phyloP scores from a whole-genome alignment of 2,888 invertebrate genomes.

The Thera obeliscata region DNA sequence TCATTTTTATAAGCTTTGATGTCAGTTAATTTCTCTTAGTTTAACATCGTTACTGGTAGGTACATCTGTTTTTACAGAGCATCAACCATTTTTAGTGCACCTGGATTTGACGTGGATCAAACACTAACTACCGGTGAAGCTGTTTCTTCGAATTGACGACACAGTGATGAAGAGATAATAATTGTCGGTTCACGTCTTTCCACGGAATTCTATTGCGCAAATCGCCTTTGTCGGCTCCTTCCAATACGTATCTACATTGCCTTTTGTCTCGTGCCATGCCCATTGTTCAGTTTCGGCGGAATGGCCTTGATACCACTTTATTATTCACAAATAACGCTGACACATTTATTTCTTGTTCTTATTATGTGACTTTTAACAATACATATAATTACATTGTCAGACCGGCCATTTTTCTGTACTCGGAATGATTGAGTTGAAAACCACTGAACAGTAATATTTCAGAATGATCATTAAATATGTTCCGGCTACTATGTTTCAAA shows the following conservation, averaged over 20 bases:
- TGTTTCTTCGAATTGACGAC: constrained; percentile 73
- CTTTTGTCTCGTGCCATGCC: constrained; percentile 80
- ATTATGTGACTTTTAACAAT: constrained; percentile 18
- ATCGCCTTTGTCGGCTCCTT: constrained; percentile 79
- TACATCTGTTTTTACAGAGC: background rate
- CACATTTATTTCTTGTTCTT: constrained; percentile 19
- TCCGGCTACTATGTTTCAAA: constrained; percentile 17
- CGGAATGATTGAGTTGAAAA: constrained; percentile 10
- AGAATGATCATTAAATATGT: constrained; percentile 4
- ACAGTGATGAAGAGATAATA: constrained; percentile 78
- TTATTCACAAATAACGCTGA: constrained; percentile 56
- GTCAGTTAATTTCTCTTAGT: constrained; percentile 24
- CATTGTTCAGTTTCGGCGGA: constrained; percentile 78
- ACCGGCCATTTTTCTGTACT: constrained; percentile 8
- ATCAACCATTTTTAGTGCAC: constrained; percentile 10
- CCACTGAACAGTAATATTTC: constrained; percentile 6
- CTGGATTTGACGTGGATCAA: constrained; percentile 25
- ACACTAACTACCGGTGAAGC: constrained; percentile 49
- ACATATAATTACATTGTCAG: constrained; percentile 10
- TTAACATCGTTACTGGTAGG: constrained; percentile 2
- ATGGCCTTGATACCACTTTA: constrained; percentile 74
- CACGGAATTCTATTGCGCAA: constrained; percentile 82
- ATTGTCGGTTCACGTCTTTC: constrained; percentile 82
- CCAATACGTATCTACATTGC: constrained; percentile 69
- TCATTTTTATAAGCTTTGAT: constrained; percentile 27